Conservation (phyloP, 2,888 invertebrate genomes). For the Xylota sylvarum region DNA sequence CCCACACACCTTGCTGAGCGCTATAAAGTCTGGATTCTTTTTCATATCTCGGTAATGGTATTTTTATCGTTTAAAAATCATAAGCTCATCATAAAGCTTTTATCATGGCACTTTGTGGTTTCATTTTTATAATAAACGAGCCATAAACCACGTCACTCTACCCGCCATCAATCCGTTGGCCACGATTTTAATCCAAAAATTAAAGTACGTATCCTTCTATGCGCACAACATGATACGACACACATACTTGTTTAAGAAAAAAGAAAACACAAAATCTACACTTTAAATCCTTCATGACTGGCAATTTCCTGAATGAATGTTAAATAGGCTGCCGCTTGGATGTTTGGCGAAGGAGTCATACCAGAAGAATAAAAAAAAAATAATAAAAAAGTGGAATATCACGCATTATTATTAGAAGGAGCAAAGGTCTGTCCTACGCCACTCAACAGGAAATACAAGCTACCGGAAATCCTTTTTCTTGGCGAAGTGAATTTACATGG, state of each 20-base stretch:
- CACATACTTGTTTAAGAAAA: not conserved
- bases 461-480: conserved; percentile 61
- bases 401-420: conserved; percentile 53
- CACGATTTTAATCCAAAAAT: conserved; percentile 19
- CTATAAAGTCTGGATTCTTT: conserved; percentile 8
- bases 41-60: conserved; percentile 28
- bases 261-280: conserved; percentile 46
- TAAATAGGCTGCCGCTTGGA: conserved; percentile 34
- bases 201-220: conserved; percentile 9
- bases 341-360: not conserved
- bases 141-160: conserved; percentile 43
- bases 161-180: conserved; percentile 17
- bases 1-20: conserved; percentile 7
- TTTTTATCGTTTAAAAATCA: conserved; percentile 63
- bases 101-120: conserved; percentile 42
- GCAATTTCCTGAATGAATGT: conserved; percentile 60
- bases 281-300: conserved; percentile 65
- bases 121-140: conserved; percentile 39
- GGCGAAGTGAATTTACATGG: conserved; percentile 37
- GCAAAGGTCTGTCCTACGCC: conserved; percentile 24
- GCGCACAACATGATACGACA: not conserved
- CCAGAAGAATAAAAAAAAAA: not conserved
- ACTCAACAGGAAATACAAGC: conserved; percentile 41
- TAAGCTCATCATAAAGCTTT: conserved; percentile 57
- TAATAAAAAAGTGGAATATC: conserved; percentile 32